A percentile compares a stretch with the other conserved stretches of the same genome.
phyloP scores from a whole-genome alignment of 2,888 invertebrate species.

The Piscicola geometra region DNA sequence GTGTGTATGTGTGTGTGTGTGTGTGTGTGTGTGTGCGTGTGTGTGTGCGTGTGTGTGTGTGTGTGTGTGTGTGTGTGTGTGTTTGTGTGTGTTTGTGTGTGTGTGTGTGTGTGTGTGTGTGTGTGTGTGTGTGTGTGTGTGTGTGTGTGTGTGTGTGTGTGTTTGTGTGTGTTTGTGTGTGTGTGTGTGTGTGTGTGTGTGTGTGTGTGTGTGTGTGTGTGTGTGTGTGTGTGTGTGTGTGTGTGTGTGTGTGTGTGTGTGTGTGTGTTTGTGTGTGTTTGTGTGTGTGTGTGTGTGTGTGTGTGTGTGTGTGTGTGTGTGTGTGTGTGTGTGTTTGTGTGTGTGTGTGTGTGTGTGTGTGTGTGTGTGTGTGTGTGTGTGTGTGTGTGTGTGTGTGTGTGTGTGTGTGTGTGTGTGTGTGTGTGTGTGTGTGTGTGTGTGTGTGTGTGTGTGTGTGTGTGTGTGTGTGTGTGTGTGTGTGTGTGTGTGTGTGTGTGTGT shows the following conservation, averaged over 20 bases:
- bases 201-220: conserved; percentile 20
- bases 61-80: neutral
- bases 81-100: conserved; percentile 16
- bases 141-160: conserved; percentile 20
- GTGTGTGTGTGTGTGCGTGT: conserved; percentile 7
- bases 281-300: no score
- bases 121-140: conserved; percentile 15
- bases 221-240: neutral
- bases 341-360: no score
- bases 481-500: neutral
- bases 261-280: no score
- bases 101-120: conserved; percentile 17
- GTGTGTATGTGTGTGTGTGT: conserved; percentile 17
- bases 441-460: neutral
- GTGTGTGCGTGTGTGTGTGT: conserved; percentile 10
- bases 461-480: neutral
- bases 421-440: neutral
- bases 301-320: no score
- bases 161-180: conserved; percentile 5
- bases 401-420: neutral
- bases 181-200: conserved; percentile 7
- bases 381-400: neutral
- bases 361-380: neutral
- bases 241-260: neutral
- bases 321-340: no score